Evolutionary conservation across 2,888 invertebrate genomes (phyloP).

Genomic region (Ornithoptera alexandrae): DNA sequence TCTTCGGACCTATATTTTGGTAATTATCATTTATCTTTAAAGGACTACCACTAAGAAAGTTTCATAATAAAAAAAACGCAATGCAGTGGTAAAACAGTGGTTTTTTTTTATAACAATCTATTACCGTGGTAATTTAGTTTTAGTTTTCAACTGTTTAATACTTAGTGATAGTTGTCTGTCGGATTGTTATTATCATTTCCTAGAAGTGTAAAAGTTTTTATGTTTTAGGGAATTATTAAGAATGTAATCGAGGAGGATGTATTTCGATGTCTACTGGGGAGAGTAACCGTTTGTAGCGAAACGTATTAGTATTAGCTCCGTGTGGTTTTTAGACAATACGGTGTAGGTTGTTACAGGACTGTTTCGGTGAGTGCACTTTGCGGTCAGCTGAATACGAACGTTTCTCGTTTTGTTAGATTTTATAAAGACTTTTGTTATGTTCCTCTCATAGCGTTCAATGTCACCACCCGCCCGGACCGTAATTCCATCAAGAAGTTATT

Average conservation of each 20-base stretch:
- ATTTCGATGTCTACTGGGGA: not conserved
- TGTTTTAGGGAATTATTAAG: too few species aligned
- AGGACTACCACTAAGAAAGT: too few species aligned
- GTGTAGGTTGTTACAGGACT: constrained; percentile 1
- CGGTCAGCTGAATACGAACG: constrained; percentile 5
- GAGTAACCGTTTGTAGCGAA: not conserved
- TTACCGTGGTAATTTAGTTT: too few species aligned
- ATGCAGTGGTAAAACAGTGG: too few species aligned
- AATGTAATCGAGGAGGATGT: too few species aligned
- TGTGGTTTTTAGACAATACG: constrained; percentile 3
- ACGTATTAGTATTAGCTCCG: constrained; percentile 9
- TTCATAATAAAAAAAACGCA: too few species aligned
- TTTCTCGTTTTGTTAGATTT: not conserved
- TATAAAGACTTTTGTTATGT: not conserved
- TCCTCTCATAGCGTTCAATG: not conserved
- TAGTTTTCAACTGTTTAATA: too few species aligned
- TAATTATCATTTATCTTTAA: too few species aligned
- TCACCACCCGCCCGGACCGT: not conserved
- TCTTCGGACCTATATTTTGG: too few species aligned
- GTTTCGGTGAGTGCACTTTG: not conserved
- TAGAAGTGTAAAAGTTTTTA: not conserved
- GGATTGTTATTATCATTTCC: too few species aligned
- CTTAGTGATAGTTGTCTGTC: too few species aligned
- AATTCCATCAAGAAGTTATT: not conserved
- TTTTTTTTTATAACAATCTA: too few species aligned